Evolutionary conservation across 2,888 invertebrate species (phyloP).

Genomic region (Lagria hirta): DNA sequence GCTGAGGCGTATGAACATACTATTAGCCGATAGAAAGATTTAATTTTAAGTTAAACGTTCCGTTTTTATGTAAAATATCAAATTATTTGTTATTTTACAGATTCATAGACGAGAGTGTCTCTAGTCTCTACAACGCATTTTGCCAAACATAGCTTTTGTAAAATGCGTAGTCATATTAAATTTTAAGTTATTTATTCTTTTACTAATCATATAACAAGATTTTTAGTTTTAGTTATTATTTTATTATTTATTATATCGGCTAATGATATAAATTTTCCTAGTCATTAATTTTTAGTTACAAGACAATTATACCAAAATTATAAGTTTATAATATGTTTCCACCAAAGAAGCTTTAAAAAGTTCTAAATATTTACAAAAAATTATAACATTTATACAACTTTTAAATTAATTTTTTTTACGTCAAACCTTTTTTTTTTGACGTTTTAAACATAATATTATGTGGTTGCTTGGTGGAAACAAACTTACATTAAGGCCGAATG

Average conservation of each 20-base stretch:
- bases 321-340: too few species aligned
- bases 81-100: conserved; percentile 22
- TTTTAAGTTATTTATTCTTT: conserved; percentile 43
- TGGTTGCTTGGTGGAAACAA: conserved; percentile 7
- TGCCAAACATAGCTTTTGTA: conserved; percentile 9
- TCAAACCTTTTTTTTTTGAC: conserved; percentile 8
- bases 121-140: conserved; percentile 37
- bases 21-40: conserved; percentile 53
- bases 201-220: conserved; percentile 29
- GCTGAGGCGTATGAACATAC: conserved; percentile 41
- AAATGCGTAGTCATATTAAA: conserved; percentile 36
- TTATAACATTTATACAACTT: too few species aligned
- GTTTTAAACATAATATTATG: conserved; percentile 6
- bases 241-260: conserved; percentile 48
- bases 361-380: too few species aligned
- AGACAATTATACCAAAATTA: too few species aligned
- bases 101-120: conserved; percentile 44
- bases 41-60: conserved; percentile 32
- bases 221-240: conserved; percentile 40
- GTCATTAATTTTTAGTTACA: conserved; percentile 42
- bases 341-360: too few species aligned
- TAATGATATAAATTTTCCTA: conserved; percentile 52
- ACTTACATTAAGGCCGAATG: conserved; percentile 42
- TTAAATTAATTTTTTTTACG: too few species aligned
- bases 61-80: conserved; percentile 20